phyloP scores from a whole-genome alignment of 2,888 invertebrate species.

The Copidosoma aretas region DNA sequence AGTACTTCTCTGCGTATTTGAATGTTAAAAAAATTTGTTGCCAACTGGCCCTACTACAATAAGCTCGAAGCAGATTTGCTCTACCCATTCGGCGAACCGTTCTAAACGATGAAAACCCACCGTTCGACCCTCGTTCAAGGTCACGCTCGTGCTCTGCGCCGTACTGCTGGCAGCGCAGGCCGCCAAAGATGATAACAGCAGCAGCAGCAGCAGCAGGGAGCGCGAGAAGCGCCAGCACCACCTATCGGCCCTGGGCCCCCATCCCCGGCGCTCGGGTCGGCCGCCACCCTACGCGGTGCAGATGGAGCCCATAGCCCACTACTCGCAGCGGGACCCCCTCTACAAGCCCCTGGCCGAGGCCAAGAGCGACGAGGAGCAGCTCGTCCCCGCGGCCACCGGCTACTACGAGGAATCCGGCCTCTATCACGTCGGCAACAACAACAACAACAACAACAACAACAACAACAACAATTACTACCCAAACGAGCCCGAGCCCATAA shows the following conservation, averaged over 20 bases:
- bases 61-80: too few relatives aligned
- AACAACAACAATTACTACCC: slow-evolving; percentile 57
- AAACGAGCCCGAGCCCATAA: slow-evolving; percentile 84
- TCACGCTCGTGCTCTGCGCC: slow-evolving; percentile 40
- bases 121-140: background rate
- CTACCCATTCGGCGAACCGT: too few relatives aligned
- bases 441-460: too few relatives aligned
- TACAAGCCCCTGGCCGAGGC: slow-evolving; percentile 67
- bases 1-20: too few relatives aligned
- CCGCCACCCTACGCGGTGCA: slow-evolving; percentile 79
- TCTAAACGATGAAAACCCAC: too few relatives aligned
- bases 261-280: slow-evolving; percentile 52
- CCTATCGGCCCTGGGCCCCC: slow-evolving; percentile 42
- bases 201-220: slow-evolving; percentile 28
- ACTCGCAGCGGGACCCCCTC: slow-evolving; percentile 80
- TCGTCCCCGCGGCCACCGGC: slow-evolving; percentile 42
- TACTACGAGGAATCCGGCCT: slow-evolving; percentile 48
- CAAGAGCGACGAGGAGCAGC: slow-evolving; percentile 62
- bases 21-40: too few relatives aligned
- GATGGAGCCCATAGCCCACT: slow-evolving; percentile 81
- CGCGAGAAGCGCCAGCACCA: slow-evolving; percentile 58
- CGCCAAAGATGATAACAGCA: slow-evolving; percentile 48
- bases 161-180: slow-evolving; percentile 31
- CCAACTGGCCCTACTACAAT: too few relatives aligned
- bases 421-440: too few relatives aligned